Percentiles rank a stretch among this genome's conserved stretches.
phyloP scores from a whole-genome alignment of 2,888 invertebrate species.

The Ephialtes manifestator region DNA sequence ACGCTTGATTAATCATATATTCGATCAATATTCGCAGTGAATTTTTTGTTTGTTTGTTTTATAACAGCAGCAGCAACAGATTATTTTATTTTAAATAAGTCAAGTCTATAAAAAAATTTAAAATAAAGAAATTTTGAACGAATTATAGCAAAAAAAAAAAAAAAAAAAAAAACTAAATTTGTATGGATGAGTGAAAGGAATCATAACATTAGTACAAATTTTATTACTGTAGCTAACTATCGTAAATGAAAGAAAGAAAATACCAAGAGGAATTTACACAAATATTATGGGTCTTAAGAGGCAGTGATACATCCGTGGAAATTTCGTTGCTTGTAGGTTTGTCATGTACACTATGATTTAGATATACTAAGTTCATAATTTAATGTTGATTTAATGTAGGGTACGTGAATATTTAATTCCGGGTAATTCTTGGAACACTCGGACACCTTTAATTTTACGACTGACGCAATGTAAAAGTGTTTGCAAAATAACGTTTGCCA shows the following conservation, averaged over 20 bases:
- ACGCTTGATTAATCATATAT: slow-evolving; percentile 1
- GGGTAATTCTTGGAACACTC: background rate
- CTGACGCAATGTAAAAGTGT: slow-evolving; percentile 1
- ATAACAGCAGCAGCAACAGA: background rate
- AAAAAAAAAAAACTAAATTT: too few species aligned
- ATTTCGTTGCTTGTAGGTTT: too few species aligned
- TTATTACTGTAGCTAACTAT: too few species aligned
- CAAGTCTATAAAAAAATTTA: background rate
- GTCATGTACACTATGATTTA: too few species aligned
- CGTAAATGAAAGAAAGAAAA: too few species aligned
- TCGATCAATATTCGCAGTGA: background rate
- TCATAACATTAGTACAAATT: too few species aligned
- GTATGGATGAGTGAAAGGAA: too few species aligned
- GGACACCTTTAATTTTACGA: slow-evolving; percentile 2
- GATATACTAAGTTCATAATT: background rate
- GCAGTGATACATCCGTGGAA: too few species aligned
- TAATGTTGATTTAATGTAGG: background rate
- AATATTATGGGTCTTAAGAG: too few species aligned
- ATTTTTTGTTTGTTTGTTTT: background rate
- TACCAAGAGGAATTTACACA: too few species aligned
- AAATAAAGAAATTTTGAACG: too few species aligned
- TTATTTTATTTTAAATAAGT: background rate
- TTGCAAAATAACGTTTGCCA: background rate
- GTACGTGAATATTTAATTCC: background rate
- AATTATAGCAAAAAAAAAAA: too few species aligned